phyloP scores from a whole-genome alignment of 2,888 invertebrate genomes.

The Andrena bucephala region DNA sequence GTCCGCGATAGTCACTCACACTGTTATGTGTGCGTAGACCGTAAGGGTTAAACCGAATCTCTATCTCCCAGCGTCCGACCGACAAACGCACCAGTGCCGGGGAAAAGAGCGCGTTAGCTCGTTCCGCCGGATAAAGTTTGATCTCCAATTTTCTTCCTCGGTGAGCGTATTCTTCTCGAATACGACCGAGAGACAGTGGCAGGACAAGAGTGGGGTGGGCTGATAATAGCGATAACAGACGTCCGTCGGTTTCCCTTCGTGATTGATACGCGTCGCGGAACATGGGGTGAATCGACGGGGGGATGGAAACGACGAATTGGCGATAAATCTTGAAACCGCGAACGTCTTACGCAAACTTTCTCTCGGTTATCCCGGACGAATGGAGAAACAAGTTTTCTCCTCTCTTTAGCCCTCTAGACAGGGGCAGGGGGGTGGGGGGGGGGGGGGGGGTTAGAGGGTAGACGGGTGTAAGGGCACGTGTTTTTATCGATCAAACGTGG shows the following conservation, averaged over 20 bases:
- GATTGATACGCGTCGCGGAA: slow-evolving; percentile 36
- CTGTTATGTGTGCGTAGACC: too few species aligned
- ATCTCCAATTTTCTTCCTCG: not conserved
- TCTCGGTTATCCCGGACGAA: slow-evolving; percentile 1
- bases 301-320: not conserved
- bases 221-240: slow-evolving; percentile 19
- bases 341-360: slow-evolving; percentile 1
- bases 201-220: not conserved
- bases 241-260: not conserved
- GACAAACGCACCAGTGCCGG: too few species aligned
- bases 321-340: slow-evolving; percentile 18
- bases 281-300: not conserved
- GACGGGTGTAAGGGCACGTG: not conserved
- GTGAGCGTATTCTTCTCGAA: too few species aligned
- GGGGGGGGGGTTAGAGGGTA: too few species aligned
- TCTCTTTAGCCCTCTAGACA: too few species aligned
- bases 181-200: too few species aligned
- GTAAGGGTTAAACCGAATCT: too few species aligned
- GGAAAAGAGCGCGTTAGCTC: too few species aligned
- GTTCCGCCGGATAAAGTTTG: not conserved
- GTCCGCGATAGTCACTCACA: too few species aligned
- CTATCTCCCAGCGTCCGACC: too few species aligned
- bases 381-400: not conserved
- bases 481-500: slow-evolving; percentile 30
- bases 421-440: too few species aligned